Conservation (phyloP, 2,113 vertebrate genomes). For the Pteropus alecto region DNA sequence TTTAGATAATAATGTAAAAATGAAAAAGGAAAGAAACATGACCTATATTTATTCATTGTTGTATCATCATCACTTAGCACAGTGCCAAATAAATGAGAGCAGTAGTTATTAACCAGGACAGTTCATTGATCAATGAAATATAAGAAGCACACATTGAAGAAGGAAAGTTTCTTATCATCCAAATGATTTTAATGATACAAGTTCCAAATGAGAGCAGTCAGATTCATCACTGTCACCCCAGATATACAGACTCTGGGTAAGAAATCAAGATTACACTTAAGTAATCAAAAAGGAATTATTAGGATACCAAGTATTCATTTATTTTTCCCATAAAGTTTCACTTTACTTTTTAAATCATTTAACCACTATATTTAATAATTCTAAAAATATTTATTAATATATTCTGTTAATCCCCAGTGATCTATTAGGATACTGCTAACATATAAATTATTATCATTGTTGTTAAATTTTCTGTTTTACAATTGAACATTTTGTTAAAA, state of each 20-base stretch:
- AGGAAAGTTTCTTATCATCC: not conserved
- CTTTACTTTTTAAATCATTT: not conserved
- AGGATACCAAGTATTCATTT: not conserved
- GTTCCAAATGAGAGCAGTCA: not conserved
- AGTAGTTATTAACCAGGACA: not conserved
- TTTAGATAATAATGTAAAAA: not conserved
- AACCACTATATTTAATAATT: not conserved
- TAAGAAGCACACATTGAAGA: not conserved
- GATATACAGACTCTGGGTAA: not conserved
- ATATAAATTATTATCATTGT: not conserved
- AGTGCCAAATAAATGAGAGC: not conserved
- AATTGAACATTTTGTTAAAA: not conserved
- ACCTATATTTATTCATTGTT: not conserved
- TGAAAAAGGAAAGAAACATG: not conserved
- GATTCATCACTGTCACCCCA: not conserved
- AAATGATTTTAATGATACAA: not conserved
- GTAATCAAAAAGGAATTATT: not conserved
- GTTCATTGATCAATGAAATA: not conserved
- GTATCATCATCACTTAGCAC: not conserved
- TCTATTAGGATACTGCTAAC: not conserved
- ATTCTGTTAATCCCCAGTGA: not conserved
- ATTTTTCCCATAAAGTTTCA: not conserved
- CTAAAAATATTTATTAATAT: not conserved
- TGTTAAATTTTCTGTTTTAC: not conserved
- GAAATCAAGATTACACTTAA: not conserved